Base-by-base conservation (phyloP, 1,140 invertebrate genomes). In the Euura lappo region DNA sequence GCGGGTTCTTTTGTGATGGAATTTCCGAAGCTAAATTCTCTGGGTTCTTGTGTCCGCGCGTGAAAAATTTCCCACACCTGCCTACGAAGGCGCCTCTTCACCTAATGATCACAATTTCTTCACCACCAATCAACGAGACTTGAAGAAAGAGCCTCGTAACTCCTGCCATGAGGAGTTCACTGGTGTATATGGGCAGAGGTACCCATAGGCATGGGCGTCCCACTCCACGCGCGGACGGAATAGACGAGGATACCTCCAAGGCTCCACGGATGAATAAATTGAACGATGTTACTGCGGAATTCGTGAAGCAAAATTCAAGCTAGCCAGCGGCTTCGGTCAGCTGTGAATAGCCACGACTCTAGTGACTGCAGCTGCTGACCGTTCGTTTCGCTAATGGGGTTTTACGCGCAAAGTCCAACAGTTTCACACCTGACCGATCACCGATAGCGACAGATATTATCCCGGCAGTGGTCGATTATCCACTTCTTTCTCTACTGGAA, bases 21-120 rank as follows among this genome's bases (percentile, higher is more conserved):
- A 60, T 60, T 28, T 60, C 51, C 13, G 51, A 60, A 60, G 3
- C 51, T 8, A 60, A 60, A 60, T 60, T 60, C 51, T 60, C 13
- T 11, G 13, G 51, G 51, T 60, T 60, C 51, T 60, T n/a, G 8
- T 60, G 51, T 60, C 10, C 10, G 51, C 51, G 51, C 51, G 51
- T 60, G 51, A 60, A 60, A 60, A 60, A 60, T 60, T 60, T 60
- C 51, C 51, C 51, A 60, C 51, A 60, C 51, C 51, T 60, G 51
- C 51, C 51, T n/a, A 60, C 51, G 51, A 60, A 60, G 6, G 51
- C 51, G 51, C 51, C 51, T 60, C 51, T 60, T 60, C 13, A 60
- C 51, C 51, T 60, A 60, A 60, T 6, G 51, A 60, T 60, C 51
- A 60, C 51, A 60, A 60, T 60, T 60, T 60, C 51, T 60, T 60